Percentiles rank a stretch among this genome's conserved stretches.
Conservation (phyloP, 2,888 invertebrate genomes). For the Athripsodes cinereus region DNA sequence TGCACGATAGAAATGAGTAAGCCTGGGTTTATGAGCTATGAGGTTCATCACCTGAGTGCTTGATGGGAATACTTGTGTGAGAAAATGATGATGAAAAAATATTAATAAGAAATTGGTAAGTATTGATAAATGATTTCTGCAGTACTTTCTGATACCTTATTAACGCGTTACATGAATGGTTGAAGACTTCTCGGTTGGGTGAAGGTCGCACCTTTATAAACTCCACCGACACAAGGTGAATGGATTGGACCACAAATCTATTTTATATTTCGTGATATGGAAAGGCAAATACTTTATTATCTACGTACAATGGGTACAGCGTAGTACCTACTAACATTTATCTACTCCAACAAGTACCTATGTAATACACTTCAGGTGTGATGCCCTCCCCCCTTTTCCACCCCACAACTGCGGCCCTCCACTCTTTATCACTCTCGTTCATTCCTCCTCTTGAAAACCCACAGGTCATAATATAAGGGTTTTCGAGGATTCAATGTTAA, state of each 20-base stretch:
- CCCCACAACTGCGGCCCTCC: background rate
- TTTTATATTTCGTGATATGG: slow-evolving; percentile 5
- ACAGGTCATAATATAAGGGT: too few relatives aligned
- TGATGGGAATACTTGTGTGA: too few relatives aligned
- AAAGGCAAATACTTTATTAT: too few relatives aligned
- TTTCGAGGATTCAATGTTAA: background rate
- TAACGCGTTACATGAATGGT: background rate
- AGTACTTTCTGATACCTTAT: too few relatives aligned
- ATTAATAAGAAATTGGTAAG: too few relatives aligned
- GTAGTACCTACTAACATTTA: too few relatives aligned
- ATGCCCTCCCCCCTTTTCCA: background rate
- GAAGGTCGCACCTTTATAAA: background rate
- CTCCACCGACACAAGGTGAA: background rate
- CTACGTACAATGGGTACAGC: background rate
- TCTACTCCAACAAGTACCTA: background rate
- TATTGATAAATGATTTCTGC: too few relatives aligned
- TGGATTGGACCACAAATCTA: slow-evolving; percentile 11
- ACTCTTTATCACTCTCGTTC: background rate
- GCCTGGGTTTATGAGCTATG: too few relatives aligned
- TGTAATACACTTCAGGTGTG: background rate
- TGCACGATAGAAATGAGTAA: too few relatives aligned
- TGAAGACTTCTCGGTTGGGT: background rate
- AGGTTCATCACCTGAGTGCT: too few relatives aligned
- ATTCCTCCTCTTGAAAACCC: background rate
- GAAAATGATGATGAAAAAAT: too few relatives aligned